Base-by-base conservation (phyloP, 2,888 invertebrate species). In the Spisula subtruncata region DNA sequence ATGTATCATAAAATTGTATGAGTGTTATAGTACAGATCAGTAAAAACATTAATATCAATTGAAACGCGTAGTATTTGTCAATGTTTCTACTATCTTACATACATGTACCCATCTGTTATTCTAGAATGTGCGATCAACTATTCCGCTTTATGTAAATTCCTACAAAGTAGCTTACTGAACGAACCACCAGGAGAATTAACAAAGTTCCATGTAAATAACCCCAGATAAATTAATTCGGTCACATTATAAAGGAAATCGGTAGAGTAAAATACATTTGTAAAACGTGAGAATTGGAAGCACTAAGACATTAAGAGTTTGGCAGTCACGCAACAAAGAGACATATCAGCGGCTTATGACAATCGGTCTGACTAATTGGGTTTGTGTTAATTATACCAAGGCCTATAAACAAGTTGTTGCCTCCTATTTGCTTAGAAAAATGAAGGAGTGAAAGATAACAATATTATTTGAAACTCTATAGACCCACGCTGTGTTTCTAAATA, bases 401-500 rank as follows among this genome's bases (percentile, higher is more conserved):
- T 41, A 85, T 56, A 79, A 56, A 51, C 35, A 85, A 10, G 8
- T 56, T 56, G 54, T 80, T 56, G n/a, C 14, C 41, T n/a, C 56
- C 0, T 32, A 71, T 83, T 46, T 16, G 32, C 10, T 32, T 10
- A 51, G 54, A 56, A 84, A 48, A 20, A 20, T 18, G 54, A 41
- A n/a, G 51, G 86, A 83, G 66, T 80, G 83, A 81, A 81, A 90
- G 83, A 86, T 88, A 88, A 85, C 84, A 83, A 14, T 10, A 14
- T 75, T 16, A 25, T 83, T 79, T 16, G 71, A 25, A 75, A 81
- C 83, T 81, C 46, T 16, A n/a, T 29, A 25, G 90, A 90, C 90
- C 90, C 79, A 90, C 90, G 90, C 90, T 84, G 81, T 35, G 90
- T 16, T 46, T 75, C 35, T 48, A 87, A 90, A 56, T 79, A 14